These are phyloP conservation scores for Scomberomorus guttatus DNA, from an alignment of 2,797 vertebrate genomes.

Conservation along the genomic window DNA sequence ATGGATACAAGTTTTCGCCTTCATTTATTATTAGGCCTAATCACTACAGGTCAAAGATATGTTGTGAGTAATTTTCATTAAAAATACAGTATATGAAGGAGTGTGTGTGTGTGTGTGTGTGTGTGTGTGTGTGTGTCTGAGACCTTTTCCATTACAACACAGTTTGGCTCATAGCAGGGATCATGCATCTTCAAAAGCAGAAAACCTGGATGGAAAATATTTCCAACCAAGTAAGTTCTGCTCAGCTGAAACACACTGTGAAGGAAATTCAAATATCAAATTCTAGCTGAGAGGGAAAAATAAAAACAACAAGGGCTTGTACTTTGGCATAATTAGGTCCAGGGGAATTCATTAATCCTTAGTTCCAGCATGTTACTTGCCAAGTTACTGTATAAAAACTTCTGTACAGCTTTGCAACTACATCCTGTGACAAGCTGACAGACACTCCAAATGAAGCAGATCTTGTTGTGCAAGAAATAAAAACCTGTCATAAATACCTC, in stretches of 20 bases:
- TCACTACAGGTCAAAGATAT: slow-evolving; percentile 5
- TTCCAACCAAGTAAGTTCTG: slow-evolving; percentile 54
- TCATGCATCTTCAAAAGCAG: slow-evolving; percentile 58
- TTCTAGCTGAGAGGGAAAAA: slow-evolving; percentile 55
- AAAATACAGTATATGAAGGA: slow-evolving; percentile 19
- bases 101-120: slow-evolving; percentile 12
- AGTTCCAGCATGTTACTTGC: slow-evolving; percentile 63
- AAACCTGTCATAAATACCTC: slow-evolving; percentile 22
- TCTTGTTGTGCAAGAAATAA: slow-evolving; percentile 23
- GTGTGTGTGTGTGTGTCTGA: slow-evolving; percentile 21
- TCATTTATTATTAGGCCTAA: not conserved
- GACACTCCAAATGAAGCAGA: slow-evolving; percentile 28
- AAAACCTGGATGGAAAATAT: slow-evolving; percentile 75
- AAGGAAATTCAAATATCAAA: slow-evolving; percentile 76
- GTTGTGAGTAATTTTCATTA: slow-evolving; percentile 23
- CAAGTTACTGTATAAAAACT: slow-evolving; percentile 62
- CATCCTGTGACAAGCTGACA: slow-evolving; percentile 41
- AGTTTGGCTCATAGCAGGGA: slow-evolving; percentile 43
- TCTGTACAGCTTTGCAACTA: slow-evolving; percentile 39
- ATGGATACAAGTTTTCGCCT: not conserved
- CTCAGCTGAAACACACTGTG: slow-evolving; percentile 52
- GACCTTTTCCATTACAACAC: slow-evolving; percentile 67
- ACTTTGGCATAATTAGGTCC: slow-evolving; percentile 67
- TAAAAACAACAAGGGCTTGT: slow-evolving; percentile 65
- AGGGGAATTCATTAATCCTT: slow-evolving; percentile 78